Evolutionary conservation across 1,140 invertebrate genomes (phyloP).

Genomic region (Orius laevigatus): DNA sequence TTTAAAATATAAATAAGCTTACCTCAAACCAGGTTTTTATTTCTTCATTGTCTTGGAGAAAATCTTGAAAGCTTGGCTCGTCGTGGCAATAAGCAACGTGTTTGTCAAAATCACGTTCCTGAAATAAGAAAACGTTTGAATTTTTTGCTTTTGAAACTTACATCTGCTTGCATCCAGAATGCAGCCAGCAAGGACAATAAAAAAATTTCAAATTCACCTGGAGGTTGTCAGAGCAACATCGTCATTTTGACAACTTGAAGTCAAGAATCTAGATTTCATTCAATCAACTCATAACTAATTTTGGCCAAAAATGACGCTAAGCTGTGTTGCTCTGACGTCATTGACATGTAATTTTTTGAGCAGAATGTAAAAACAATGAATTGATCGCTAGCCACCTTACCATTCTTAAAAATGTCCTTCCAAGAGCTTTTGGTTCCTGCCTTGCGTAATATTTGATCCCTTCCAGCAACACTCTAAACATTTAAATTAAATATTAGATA

Average conservation of each 20-base stretch:
- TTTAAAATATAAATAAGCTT: constrained; percentile 27
- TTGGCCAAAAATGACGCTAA: no score
- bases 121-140: constrained; percentile 16
- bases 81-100: constrained; percentile 79
- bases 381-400: constrained; percentile 29
- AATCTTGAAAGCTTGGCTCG: constrained; percentile 66
- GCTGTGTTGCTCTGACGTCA: no score
- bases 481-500: constrained; percentile 14
- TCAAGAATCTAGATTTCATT: no score
- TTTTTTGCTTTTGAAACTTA: not conserved
- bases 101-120: constrained; percentile 84
- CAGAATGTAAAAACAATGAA: no score
- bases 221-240: no score
- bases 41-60: constrained; percentile 49
- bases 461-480: constrained; percentile 72
- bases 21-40: constrained; percentile 70
- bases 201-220: no score
- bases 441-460: constrained; percentile 81
- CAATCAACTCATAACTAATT: no score
- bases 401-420: constrained; percentile 70
- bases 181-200: no score
- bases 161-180: constrained; percentile 20
- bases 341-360: no score
- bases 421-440: constrained; percentile 65
- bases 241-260: no score